Conservation (phyloP, 1,140 invertebrate species). For the Eriocheir sinensis region DNA sequence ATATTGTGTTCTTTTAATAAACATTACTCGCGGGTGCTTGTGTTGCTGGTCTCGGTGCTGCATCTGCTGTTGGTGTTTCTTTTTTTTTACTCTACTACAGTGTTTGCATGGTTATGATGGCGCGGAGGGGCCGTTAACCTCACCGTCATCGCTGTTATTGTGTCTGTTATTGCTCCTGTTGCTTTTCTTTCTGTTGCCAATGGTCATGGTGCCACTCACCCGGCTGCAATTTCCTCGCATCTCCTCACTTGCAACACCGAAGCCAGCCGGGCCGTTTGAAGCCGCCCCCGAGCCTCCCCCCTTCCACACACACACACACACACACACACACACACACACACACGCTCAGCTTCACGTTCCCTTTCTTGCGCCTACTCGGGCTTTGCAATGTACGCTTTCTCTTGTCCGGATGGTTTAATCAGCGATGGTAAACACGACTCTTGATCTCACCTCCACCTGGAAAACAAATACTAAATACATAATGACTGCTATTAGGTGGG, state of each 20-base stretch:
- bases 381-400: no score
- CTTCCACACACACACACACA: not conserved
- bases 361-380: no score
- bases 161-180: not conserved
- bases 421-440: not conserved
- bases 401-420: not conserved
- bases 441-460: not conserved
- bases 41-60: no score
- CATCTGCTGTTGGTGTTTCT: no score
- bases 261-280: not conserved
- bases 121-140: not conserved
- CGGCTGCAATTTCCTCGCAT: not conserved
- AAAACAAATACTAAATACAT: conserved; percentile 18
- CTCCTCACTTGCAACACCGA: not conserved
- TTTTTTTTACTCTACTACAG: no score
- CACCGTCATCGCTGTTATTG: not conserved
- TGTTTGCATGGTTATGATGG: not conserved
- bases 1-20: no score
- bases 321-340: not conserved
- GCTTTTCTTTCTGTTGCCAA: not conserved
- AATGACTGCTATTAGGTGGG: not conserved
- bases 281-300: not conserved
- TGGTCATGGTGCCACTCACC: conserved; percentile 11
- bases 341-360: not conserved
- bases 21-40: no score